Conservation (phyloP, 2,888 invertebrate species). For the Lucinisca nassula region DNA sequence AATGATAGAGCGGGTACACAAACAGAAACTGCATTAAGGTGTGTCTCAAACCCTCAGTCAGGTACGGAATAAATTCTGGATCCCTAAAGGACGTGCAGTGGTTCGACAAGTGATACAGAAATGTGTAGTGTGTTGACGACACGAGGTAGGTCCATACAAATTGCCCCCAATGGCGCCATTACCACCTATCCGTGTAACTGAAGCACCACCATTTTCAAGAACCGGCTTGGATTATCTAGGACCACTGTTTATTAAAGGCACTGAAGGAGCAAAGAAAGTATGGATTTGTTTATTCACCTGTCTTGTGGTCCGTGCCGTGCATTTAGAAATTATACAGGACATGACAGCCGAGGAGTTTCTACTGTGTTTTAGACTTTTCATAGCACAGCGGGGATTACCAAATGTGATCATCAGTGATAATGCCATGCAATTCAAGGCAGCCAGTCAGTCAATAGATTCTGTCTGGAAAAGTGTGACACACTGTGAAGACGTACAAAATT, state of each 20-base stretch:
- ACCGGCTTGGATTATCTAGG: conserved; percentile 50
- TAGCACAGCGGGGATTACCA: conserved; percentile 27
- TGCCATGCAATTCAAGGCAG: conserved; percentile 34
- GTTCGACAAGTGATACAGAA: too few relatives aligned
- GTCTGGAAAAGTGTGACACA: conserved; percentile 18
- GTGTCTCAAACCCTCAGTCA: too few relatives aligned
- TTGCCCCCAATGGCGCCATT: too few relatives aligned
- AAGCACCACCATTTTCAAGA: conserved; percentile 6
- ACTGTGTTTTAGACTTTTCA: conserved; percentile 36
- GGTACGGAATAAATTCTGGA: too few relatives aligned
- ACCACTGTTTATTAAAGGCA: conserved; percentile 38
- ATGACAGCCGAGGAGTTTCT: conserved; percentile 51
- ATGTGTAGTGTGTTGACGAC: too few relatives aligned
- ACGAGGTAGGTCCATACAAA: neutral
- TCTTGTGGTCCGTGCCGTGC: conserved; percentile 37
- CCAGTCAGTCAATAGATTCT: conserved; percentile 3
- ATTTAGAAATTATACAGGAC: conserved; percentile 46
- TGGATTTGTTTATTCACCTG: conserved; percentile 62
- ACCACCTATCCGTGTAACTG: too few relatives aligned
- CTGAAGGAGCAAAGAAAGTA: conserved; percentile 22
- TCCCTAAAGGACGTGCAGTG: too few relatives aligned
- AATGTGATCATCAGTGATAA: conserved; percentile 37
- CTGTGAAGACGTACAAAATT: conserved; percentile 26
- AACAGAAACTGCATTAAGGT: neutral
- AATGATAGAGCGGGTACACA: conserved; percentile 6